Base-by-base conservation (phyloP, 2,113 vertebrate genomes). In the Ctenomys sociabilis region DNA sequence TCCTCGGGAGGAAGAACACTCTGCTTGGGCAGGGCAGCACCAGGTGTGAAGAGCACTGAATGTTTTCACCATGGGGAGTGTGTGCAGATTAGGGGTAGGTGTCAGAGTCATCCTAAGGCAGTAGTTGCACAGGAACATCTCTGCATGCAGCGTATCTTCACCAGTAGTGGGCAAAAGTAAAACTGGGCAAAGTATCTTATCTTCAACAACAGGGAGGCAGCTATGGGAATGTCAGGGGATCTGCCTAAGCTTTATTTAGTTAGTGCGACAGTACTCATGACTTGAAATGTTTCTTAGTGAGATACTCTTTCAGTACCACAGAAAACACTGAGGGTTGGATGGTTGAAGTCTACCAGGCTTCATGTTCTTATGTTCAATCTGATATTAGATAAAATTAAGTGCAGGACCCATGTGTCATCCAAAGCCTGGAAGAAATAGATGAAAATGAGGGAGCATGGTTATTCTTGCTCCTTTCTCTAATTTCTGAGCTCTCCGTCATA, bases 401-500 rank as follows among this genome's bases (percentile, higher is more conserved):
- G 70, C 9, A 13, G 9, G 30, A 17, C 70, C 90, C 77, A 66
- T 35, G 1, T 30, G 68, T 84, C n/a, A 35, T 26, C 63, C 73
- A 83, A 96, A 90, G 68, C 26, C 68, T 54, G 9, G 37, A 68
- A 81, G 59, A 90, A 90, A 75, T 64, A 63, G 1, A 82, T 35
- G 61, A 37, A 93, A 94, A 77, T 91, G 37, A 87, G 72, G 40
- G 72, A 72, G 94, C 35, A 9, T 78, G 9, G 45, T 80, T 93
- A 45, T 40, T 49, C 68, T 85, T 88, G 85, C 12, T 43, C 5
- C 88, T 93, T 85, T 30, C 43, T 75, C 28, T 95, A 91, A 80
- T 88, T 95, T 96, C 57, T 91, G 90, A 96, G 90, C 14, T 73
- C 64, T 11, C n/a, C 40, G 26, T 70, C 54, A 45, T 87, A 91